Conservation (phyloP, 2,797 vertebrate species). For the Aldrovandia affinis region DNA sequence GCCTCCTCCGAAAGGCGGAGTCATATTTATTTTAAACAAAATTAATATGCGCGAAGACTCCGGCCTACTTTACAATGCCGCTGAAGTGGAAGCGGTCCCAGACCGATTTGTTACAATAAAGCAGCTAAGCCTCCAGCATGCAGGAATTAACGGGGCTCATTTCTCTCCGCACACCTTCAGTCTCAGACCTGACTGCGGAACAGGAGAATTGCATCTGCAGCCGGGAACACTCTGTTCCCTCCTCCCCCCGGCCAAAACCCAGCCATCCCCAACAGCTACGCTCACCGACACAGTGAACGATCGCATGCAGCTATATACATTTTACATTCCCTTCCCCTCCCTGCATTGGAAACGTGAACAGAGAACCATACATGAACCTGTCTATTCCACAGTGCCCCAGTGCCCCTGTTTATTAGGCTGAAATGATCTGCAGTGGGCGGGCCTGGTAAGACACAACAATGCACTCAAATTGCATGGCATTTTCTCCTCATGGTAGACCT, state of each 20-base stretch:
- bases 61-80: slow-evolving; percentile 9
- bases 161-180: slow-evolving; percentile 1
- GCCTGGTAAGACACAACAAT: not conserved
- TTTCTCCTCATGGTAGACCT: not conserved
- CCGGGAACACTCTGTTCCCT: not conserved
- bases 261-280: not conserved
- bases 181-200: slow-evolving; percentile 17
- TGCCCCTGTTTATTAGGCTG: not conserved
- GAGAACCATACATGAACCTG: not conserved
- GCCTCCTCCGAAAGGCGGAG: slow-evolving; percentile 12
- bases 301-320: not conserved
- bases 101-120: slow-evolving; percentile 33
- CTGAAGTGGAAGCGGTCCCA: slow-evolving; percentile 21
- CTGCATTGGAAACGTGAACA: slow-evolving; percentile 18
- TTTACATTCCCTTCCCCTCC: not conserved
- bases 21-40: slow-evolving; percentile 33
- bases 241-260: not conserved
- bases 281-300: not conserved
- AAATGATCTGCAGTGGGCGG: slow-evolving; percentile 1
- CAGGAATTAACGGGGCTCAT: slow-evolving; percentile 25
- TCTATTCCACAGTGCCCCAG: not conserved
- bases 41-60: slow-evolving; percentile 31
- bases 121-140: slow-evolving; percentile 21
- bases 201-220: slow-evolving; percentile 4
- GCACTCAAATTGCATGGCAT: not conserved